A percentile compares a stretch with the other conserved stretches of the same genome.
phyloP scores from a whole-genome alignment of 2,113 vertebrate genomes.

The Perca schrenkii region DNA sequence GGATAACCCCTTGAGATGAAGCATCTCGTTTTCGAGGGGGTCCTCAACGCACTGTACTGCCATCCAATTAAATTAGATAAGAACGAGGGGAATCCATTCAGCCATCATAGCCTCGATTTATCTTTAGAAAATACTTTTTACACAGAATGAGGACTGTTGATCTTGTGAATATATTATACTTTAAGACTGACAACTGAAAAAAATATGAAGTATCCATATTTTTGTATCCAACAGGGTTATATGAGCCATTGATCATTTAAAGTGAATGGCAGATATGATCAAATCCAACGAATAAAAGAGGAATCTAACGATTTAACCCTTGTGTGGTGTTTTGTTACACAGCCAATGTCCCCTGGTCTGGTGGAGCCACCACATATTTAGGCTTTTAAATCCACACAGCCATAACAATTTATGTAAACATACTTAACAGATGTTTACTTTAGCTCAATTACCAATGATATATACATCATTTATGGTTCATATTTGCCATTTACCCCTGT shows the following conservation, averaged over 20 bases:
- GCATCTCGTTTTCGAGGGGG: no score
- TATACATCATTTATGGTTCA: no score
- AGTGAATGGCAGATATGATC: not conserved
- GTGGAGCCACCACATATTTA: no score
- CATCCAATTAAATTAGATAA: not conserved
- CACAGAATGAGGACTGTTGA: not conserved
- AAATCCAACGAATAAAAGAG: not conserved
- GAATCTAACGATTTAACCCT: no score
- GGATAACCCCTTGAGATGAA: no score
- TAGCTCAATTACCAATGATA: no score
- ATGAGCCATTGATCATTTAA: not conserved
- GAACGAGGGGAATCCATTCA: not conserved
- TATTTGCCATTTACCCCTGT: no score
- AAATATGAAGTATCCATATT: not conserved
- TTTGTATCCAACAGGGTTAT: not conserved
- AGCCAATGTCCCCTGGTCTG: no score
- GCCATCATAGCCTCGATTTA: not conserved
- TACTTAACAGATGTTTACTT: no score
- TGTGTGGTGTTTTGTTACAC: no score
- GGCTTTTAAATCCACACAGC: no score
- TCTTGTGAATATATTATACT: not conserved
- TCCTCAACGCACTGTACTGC: not conserved
- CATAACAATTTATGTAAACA: no score
- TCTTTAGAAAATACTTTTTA: not conserved
- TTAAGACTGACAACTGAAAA: not conserved